Conservation (phyloP, 1,140 invertebrate genomes). For the Atta cephalotes region DNA sequence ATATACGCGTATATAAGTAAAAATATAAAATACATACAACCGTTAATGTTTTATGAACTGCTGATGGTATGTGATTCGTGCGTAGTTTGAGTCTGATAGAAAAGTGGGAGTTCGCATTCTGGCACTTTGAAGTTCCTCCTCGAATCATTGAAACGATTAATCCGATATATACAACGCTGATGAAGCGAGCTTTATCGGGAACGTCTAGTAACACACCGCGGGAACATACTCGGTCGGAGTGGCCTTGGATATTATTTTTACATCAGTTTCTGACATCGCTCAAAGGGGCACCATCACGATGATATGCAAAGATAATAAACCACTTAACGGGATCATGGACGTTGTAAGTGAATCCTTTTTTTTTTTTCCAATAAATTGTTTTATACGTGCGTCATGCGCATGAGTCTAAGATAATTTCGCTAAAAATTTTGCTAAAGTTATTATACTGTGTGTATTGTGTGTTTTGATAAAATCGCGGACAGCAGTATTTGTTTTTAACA, state of each 20-base stretch:
- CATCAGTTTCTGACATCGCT: slow-evolving; percentile 58
- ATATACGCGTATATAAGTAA: slow-evolving; percentile 13
- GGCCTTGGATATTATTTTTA: slow-evolving; percentile 74
- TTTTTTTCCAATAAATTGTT: background rate
- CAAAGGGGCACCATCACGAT: slow-evolving; percentile 45
- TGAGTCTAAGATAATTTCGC: background rate
- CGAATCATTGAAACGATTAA: slow-evolving; percentile 70
- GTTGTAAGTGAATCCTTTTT: background rate
- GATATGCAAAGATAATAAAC: slow-evolving; percentile 38
- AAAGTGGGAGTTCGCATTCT: slow-evolving; percentile 60
- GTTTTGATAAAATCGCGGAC: background rate
- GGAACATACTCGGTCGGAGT: slow-evolving; percentile 37
- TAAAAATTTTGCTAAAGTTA: background rate
- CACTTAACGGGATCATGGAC: slow-evolving; percentile 17
- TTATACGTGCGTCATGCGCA: background rate
- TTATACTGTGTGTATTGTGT: too few relatives aligned
- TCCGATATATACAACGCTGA: slow-evolving; percentile 51
- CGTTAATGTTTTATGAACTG: slow-evolving; percentile 27
- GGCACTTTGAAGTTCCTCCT: slow-evolving; percentile 62
- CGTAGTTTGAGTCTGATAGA: slow-evolving; percentile 15
- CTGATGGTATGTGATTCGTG: background rate
- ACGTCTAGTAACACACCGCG: slow-evolving; percentile 35
- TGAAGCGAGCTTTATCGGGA: slow-evolving; percentile 56
- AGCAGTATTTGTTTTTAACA: background rate
- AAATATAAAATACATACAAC: slow-evolving; percentile 33